Base-by-base conservation (phyloP, 2,797 vertebrate genomes). In the Tiaroga cobitis region DNA sequence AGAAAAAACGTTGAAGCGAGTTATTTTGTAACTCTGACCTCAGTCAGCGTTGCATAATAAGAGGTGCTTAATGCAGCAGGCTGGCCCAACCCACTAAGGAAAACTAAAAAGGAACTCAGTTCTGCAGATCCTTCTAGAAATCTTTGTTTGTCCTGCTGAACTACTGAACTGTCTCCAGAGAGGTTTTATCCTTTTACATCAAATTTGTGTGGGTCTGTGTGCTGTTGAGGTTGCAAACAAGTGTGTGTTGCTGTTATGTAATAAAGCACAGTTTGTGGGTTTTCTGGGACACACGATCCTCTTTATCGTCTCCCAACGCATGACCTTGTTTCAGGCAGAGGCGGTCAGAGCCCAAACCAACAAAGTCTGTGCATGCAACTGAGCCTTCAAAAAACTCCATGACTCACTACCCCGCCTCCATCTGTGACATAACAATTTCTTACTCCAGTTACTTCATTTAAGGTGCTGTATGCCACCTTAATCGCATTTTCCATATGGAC, bases 311-410 rank as follows among this genome's bases (percentile, higher is more conserved):
- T 81, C 87, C 90, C 91, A 78, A 88, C 37, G 54, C 91, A 91
- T 94, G 93, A 92, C 95, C 93, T 92, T 91, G 91, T 94, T 95
- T 93, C 81, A 87, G 69, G 59, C 39, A 72, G 51, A 86, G 84
- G 85, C 34, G 10, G 82, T 74, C 84, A 43, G 78, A 82, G 88
- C 73, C 79, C 68, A n/a, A 83, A 82, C 73, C 46, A 61, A 59
- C 51, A 68, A 69, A 67, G 83, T 82, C 83, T 82, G 85, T 81
- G 39, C 37, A 72, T 90, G 75, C 85, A 91, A 90, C 86, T 85
- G 69, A 82, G 67, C 80, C 88, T 90, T 92, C 80, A 87, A 87
- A 92, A 90, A 83, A 54, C 68, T 56, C 68, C 51, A 69, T 92
- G 92, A 93, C 77, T 93, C 91, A 88, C 76, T 54, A 56, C n/a